Base-by-base conservation (phyloP, 2,888 invertebrate genomes). In the Azorinus chamasolen region DNA sequence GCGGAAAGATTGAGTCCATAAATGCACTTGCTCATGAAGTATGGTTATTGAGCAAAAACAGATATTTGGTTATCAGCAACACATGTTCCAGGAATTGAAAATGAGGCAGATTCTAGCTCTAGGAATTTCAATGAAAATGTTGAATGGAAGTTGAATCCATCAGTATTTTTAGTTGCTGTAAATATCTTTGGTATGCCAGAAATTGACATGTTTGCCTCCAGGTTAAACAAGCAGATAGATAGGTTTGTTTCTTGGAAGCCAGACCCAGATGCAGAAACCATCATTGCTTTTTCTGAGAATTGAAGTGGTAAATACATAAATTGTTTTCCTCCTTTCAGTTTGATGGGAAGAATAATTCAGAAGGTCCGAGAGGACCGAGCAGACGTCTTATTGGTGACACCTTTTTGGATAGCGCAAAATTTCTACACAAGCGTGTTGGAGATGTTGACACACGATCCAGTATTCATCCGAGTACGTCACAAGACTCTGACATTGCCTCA, bases 321-420 rank as follows among this genome's bases (percentile, higher is more conserved):
- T 57, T 48, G 50, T 39, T 63, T 71, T 63, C 58, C 71, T 20
- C 71, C 63, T 71, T 63, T 71, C 71, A 71, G 71, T 32, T 24
- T 55, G 22, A 39, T 63, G 22, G 63, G 39, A 22, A 54, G 62
- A 32, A 18, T 63, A 18, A n/a, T 71, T 41, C 57, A 62, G 57
- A 71, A 63, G 53, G 18, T 41, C n/a, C 32, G 63, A 51, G 48
- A 63, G 45, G 71, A 63, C 39, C 46, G 50, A 18, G 58, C 71
- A 71, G 58, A 71, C 32, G 45, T 43, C 32, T 41, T 71, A 43
- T 51, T 71, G 63, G 64, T 71, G 71, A 58, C 58, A 37, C 63
- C 63, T 43, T 43, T 63, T 25, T 63, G 58, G 54, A 22, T 55
- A 41, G 55, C 62, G n/a, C 70, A 70, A 63, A 70, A 62, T 32